Evolutionary conservation across 30 jellyfish, hydroid and myxozoan species (phyloP), one percentile per base, ranked within the genome.

Genomic region (Hydractinia echinata): DNA sequence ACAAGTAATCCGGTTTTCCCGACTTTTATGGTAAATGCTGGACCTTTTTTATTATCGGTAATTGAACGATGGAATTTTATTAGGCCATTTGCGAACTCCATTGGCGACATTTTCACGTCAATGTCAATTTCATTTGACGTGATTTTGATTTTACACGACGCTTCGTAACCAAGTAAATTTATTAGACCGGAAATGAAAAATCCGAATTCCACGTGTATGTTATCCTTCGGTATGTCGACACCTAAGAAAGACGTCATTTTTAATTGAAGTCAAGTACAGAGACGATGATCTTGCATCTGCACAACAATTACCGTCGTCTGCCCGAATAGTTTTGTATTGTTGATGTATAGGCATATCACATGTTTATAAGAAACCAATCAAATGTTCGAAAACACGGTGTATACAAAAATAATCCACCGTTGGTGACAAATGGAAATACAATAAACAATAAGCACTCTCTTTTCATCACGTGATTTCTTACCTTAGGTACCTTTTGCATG

Each of bases 61-160:
- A 66, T 82, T 14, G 91, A 76, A 56, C 95, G 18, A 70, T 84
- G 94, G 56, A 93, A 77, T 7, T 83, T 86, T 48, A 93, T 78
- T 44, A 87, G 66, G 5, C 99, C 99, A 4, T 76, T 81, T 13
- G 89, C 95, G 53, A 93, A 89, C 61, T 93, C 89, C 71, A 93
- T 83, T 9, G 99, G 96, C 4, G 99, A 81, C 95, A 93, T 73
- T 70, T 84, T 89, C 58, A 87, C 96, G 1, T 71, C 73, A 11
- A 93, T 76, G 8, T 81, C 82, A 64, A 87, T 79, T 6, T 54
- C 85, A 50, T 70, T 70, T 5, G 95, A 87, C 9, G 85, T 83
- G 80, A 71, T 11, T 9, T 87, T 76, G 6, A 94, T 81, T n/a
- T 50, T 52, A 76, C 99, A 94, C 16, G 77, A 56, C n/a, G 83